Base-by-base conservation (phyloP, 2,113 vertebrate genomes). In the Hydrolagus affinis region DNA sequence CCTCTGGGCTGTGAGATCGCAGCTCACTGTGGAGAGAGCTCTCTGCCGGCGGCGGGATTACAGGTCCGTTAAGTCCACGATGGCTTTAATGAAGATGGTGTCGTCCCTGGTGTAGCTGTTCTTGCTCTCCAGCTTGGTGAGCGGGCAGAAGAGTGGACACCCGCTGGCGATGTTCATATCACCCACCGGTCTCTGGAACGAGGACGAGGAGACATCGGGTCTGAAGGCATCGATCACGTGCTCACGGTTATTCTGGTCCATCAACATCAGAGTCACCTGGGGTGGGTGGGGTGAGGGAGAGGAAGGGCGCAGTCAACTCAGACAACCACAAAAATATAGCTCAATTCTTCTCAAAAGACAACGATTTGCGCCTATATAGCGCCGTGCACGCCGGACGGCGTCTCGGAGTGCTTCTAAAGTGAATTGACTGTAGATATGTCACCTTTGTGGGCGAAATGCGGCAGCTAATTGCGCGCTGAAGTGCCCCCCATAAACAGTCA, bases 131-230 rank as follows among this genome's bases (percentile, higher is more conserved):
- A 99, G 94, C 87, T 95, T 94, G 0, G 94, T 92, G 85, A 98
- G 91, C 0, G 96, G 97, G 86, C 96, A 99, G 93, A 99, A 99
- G 32, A 98, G 95, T 0, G 98, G 97, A 88, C 98, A 99, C 87
- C 98, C 98, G 0, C 98, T 99, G 88, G 98, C 98, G 0, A 99
- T 96, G 91, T 99, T 99, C 97, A 98, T 98, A 85, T 98, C 97
- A 0, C 93, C 94, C 89, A 96, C 87, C 0, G 98, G 97, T 64
- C 94, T 91, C 93, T 98, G 96, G 90, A 99, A 99, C 60, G 98
- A 99, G 0, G 95, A 95, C 1, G 98, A 99, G 0, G 91, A 92
- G 70, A 97, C 92, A 0, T 99, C 98, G 0, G 98, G 98, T 0
- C 97, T 92, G 89, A 99, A 99, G 17, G 97, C 97, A 0, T 99